Conservation (phyloP, 2,888 invertebrate genomes). For the Zygothrica quintamaculata region DNA sequence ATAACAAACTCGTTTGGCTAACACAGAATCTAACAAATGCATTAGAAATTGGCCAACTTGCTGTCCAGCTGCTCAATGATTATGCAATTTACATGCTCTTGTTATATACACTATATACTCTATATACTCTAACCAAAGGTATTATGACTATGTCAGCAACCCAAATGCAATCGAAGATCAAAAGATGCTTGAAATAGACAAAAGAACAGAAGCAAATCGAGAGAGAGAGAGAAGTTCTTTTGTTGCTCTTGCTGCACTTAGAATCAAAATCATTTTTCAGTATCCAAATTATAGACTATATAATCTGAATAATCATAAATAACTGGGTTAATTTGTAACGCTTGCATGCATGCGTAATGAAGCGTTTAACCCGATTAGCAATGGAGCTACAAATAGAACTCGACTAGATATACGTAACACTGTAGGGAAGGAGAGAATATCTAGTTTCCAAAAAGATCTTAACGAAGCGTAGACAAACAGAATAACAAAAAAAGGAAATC, state of each 20-base stretch:
- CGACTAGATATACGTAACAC: conserved; percentile 11
- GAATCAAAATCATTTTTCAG: conserved; percentile 69
- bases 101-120: too few relatives aligned
- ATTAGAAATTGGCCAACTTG: conserved; percentile 37
- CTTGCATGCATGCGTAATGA: conserved; percentile 76
- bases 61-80: conserved; percentile 60
- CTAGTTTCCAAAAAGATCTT: conserved; percentile 36
- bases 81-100: conserved; percentile 71
- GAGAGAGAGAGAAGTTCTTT: conserved; percentile 7
- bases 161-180: too few relatives aligned
- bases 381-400: conserved; percentile 23
- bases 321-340: conserved; percentile 82
- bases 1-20: conserved; percentile 60
- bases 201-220: too few relatives aligned
- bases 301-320: conserved; percentile 78
- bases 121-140: conserved; percentile 13
- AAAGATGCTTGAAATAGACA: too few relatives aligned
- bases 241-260: too few relatives aligned
- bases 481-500: conserved; percentile 18
- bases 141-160: conserved; percentile 18
- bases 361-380: conserved; percentile 71
- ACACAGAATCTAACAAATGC: conserved; percentile 26
- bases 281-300: conserved; percentile 57
- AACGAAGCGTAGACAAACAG: conserved; percentile 33
- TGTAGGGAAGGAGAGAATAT: conserved; percentile 14